Percentiles rank a stretch among this genome's conserved stretches.
These are phyloP conservation scores for Toxostoma redivivum DNA, from an alignment of 2,113 vertebrate genomes.

Conservation along the genomic window DNA sequence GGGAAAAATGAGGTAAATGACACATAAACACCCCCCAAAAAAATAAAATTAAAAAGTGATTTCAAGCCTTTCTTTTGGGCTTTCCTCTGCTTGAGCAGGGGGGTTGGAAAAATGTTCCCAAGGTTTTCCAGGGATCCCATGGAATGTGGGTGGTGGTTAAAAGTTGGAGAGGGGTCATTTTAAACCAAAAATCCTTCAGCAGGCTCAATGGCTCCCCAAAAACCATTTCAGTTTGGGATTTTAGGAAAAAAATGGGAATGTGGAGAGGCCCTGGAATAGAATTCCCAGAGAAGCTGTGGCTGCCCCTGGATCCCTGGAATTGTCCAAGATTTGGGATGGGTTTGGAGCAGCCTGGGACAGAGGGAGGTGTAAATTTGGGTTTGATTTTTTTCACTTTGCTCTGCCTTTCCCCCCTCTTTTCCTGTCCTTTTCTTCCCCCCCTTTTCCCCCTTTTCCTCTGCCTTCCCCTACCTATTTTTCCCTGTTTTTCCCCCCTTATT, in stretches of 20 bases:
- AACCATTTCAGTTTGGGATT: neutral
- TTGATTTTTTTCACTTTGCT: neutral
- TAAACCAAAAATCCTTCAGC: neutral
- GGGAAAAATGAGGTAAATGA: neutral
- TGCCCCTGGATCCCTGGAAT: neutral
- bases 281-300: neutral
- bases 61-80: neutral
- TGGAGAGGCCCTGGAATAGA: neutral
- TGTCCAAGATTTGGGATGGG: too few relatives aligned
- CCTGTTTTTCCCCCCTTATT: neutral
- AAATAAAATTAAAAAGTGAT: neutral
- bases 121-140: neutral
- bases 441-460: accelerated
- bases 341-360: too few relatives aligned
- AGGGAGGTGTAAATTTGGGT: neutral
- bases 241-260: neutral
- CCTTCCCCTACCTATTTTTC: neutral
- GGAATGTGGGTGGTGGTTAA: neutral
- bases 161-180: neutral
- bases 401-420: too few relatives aligned
- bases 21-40: neutral
- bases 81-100: neutral
- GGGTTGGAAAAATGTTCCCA: neutral
- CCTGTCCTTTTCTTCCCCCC: neutral
- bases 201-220: neutral